Evolutionary conservation across 92 coral and sea anemone species (phyloP), one percentile per base, ranked within the genome.

Genomic region (Blastomussa wellsi): DNA sequence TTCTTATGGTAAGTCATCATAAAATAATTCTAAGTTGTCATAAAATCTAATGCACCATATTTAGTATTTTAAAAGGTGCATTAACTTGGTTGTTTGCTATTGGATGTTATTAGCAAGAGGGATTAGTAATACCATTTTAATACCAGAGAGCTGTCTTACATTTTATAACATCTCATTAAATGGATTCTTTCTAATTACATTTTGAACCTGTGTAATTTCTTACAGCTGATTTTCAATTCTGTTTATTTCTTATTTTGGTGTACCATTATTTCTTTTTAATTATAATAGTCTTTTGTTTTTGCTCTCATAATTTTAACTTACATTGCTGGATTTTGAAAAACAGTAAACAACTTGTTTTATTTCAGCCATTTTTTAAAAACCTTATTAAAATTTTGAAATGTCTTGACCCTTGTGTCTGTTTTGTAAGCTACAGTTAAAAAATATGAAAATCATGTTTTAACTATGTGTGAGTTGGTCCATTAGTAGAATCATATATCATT

Each of bases 21-120:
- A 62, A 10, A 24, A 24, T 62, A 41, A 62, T 62, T 24, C 44
- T 69, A 5, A 19, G 20, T 69, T 31, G 13, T 35, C 32, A 15
- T 36, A 32, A 15, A 26, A 31, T 67, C 72, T 67, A 70, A 70
- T 70, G 31, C 75, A 70, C 44, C 48, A 70, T 70, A 70, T 70
- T 47, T 70, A 17, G 47, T 37, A 70, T 37, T 70, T 70, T 70
- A 33, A 70, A 70, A 70, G 75, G 19, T 70, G 37, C 75, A 70
- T 70, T 70, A 70, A 20, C 75, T 33, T 70, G 11, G 75, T 7
- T 5, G 48, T 70, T 70, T 70, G 15, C 44, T 33, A 70, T 70
- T 69, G 74, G 74, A 69, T 33, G 74, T 16, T 35, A 36, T 20
- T 37, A 70, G 16, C 26, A 7, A 70, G 75, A 48, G 75, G 22